Base-by-base conservation (phyloP, 2,113 vertebrate genomes). In the Acanthochromis polyacanthus region DNA sequence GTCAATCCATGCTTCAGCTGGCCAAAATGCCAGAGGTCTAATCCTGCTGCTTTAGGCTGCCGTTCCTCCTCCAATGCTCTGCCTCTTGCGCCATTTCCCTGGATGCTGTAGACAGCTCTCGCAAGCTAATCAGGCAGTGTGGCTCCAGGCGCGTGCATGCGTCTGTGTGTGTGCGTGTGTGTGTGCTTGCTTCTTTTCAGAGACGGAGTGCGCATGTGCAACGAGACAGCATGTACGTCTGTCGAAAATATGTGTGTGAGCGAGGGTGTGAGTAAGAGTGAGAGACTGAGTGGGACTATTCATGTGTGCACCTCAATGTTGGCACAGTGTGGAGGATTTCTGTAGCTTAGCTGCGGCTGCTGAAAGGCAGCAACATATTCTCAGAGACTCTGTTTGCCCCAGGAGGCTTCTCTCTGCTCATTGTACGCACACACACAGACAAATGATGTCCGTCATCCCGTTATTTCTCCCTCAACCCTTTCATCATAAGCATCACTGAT, bases 101-200 rank as follows among this genome's bases (percentile, higher is more conserved):
- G 92, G 92, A 92, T 93, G 93, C 91, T 91, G 93, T 87, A 92
- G 93, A 94, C 93, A 90, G 92, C 88, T 88, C 91, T 90, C 81
- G 93, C 93, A 93, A 94, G 93, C 94, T 93, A 93, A 94, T 95
- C 93, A 94, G 91, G 88, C 89, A 81, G 91, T 92, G 92, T 93
- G 93, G 89, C 88, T 90, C 91, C 89, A 88, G 71, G 92, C 88
- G 91, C 86, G 89, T 92, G 93, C 88, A 80, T 89, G 84, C 65
- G 74, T 72, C 72, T 80, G 65, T 68, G 89, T 78, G 81, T 81
- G 71, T 68, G 71, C 71, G 83, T 81, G 61, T 81, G 87, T 86
- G 72, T 78, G 89, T 62, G 82, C 71, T 65, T 57, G 86, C 68
- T 56, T 80, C 84, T 63, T 51, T 70, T 84, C 69, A 43, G 64